Conservation (phyloP, 2,797 vertebrate species). For the Sebastes elongatus region DNA sequence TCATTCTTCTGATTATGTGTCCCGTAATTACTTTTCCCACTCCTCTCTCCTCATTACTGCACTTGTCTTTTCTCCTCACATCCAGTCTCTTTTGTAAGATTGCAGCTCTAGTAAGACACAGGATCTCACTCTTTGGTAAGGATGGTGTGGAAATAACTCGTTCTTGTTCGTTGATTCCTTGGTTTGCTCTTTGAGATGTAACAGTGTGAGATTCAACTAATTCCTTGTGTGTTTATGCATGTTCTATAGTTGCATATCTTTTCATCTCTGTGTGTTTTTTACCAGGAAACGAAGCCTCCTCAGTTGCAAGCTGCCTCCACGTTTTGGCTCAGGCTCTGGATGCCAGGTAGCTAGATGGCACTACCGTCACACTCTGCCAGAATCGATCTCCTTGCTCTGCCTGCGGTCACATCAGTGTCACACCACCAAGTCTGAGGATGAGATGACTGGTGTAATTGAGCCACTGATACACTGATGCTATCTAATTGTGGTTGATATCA, state of each 20-base stretch:
- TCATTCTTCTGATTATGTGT: conserved; percentile 72
- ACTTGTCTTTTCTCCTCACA: conserved; percentile 42
- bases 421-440: conserved; percentile 45
- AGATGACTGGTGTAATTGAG: conserved; percentile 62
- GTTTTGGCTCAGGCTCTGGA: conserved; percentile 93
- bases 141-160: conserved; percentile 10
- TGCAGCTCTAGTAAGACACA: conserved; percentile 74
- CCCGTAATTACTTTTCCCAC: conserved; percentile 69
- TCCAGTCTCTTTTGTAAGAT: conserved; percentile 83
- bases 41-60: conserved; percentile 61
- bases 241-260: background rate
- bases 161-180: background rate
- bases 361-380: conserved; percentile 40
- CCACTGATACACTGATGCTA: conserved; percentile 52
- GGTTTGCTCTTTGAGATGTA: background rate
- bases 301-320: conserved; percentile 90
- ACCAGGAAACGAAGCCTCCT: conserved; percentile 87
- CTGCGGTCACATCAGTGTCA: conserved; percentile 54
- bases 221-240: background rate
- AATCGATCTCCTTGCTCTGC: conserved; percentile 28
- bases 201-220: background rate
- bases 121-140: conserved; percentile 80
- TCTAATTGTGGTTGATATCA: conserved; percentile 59
- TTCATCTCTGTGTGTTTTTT: conserved; percentile 23
- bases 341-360: conserved; percentile 86